These are phyloP conservation scores for Pseudococcus jackbeardsleyi DNA, from an alignment of 2,888 invertebrate genomes.

Conservation along the genomic window DNA sequence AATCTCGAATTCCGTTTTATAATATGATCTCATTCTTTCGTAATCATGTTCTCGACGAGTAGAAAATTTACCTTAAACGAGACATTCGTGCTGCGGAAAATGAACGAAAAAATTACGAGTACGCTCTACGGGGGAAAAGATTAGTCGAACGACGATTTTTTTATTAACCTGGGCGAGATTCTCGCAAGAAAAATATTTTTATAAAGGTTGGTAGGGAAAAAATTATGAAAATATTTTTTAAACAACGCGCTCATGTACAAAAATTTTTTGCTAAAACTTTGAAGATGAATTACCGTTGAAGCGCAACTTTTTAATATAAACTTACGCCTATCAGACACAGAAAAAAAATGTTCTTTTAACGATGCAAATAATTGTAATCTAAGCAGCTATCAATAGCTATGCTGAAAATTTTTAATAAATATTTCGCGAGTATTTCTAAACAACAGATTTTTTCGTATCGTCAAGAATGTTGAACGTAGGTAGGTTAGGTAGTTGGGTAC, in stretches of 20 bases:
- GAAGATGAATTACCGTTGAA: conserved; percentile 12
- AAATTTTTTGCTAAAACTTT: not conserved
- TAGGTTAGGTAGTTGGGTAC: too few relatives aligned
- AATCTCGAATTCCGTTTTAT: not conserved
- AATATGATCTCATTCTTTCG: not conserved
- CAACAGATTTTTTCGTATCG: not conserved
- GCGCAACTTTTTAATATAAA: conserved; percentile 17
- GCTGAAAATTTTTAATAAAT: not conserved
- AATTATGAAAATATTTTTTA: conserved; percentile 9
- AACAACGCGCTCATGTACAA: conserved; percentile 22
- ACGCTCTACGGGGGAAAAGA: not conserved
- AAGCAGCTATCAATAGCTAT: not conserved
- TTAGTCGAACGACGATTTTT: conserved; percentile 11
- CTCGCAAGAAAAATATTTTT: conserved; percentile 14
- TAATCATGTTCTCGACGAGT: conserved; percentile 20
- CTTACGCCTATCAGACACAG: not conserved
- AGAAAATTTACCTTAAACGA: not conserved
- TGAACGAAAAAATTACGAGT: not conserved
- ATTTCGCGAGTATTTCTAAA: not conserved
- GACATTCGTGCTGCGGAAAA: not conserved
- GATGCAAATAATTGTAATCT: conserved; percentile 9
- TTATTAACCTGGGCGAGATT: not conserved
- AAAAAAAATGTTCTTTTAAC: conserved; percentile 8
- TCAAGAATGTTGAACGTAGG: not conserved
- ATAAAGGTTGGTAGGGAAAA: not conserved